Conservation (phyloP, 2,888 invertebrate species). For the Cosmia pyralina region DNA sequence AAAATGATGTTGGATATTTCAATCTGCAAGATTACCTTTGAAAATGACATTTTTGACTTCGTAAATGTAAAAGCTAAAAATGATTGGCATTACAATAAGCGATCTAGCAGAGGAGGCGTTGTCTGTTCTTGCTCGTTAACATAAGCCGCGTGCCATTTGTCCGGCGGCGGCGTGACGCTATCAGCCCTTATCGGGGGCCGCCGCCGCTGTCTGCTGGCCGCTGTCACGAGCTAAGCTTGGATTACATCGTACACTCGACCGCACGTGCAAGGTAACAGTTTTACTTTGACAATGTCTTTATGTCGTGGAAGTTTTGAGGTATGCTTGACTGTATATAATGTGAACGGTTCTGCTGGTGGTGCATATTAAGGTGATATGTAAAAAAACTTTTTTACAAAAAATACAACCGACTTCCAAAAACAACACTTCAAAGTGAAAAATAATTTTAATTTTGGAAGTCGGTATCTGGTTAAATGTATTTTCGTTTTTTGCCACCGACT, state of each 20-base stretch:
- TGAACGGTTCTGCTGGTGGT: background rate
- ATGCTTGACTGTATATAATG: background rate
- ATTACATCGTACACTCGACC: background rate
- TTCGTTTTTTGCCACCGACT: too few species aligned
- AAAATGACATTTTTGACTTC: background rate
- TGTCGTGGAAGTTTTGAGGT: too few species aligned
- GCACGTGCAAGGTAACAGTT: background rate
- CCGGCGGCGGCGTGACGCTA: conserved; percentile 33
- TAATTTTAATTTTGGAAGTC: too few species aligned
- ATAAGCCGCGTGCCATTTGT: conserved; percentile 23
- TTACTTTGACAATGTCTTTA: background rate
- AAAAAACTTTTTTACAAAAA: too few species aligned
- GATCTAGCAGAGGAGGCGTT: background rate
- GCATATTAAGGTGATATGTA: too few species aligned
- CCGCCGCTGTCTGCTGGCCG: conserved; percentile 19
- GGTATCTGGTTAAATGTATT: too few species aligned
- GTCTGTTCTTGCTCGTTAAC: conserved; percentile 10
- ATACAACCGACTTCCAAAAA: too few species aligned
- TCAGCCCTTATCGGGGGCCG: conserved; percentile 26
- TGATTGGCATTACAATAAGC: background rate
- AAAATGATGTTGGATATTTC: background rate
- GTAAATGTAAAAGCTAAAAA: background rate
- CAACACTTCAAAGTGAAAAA: too few species aligned
- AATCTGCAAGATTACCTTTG: background rate
- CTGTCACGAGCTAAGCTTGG: conserved; percentile 22